phyloP scores from a whole-genome alignment of 2,797 vertebrate species.

The Phalanger gymnotis region DNA sequence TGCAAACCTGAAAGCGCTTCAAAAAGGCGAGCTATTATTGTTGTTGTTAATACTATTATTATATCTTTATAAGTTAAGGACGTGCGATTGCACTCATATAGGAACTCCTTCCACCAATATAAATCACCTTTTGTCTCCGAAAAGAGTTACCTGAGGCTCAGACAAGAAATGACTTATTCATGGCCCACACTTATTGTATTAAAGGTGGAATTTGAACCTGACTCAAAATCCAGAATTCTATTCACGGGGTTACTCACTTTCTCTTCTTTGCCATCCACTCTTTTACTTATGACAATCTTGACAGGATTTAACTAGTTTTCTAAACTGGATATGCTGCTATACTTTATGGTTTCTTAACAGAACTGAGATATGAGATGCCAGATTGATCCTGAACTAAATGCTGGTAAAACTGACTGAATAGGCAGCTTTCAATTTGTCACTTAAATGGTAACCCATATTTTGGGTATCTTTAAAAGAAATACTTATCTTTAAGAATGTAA shows the following conservation, averaged over 20 bases:
- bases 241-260: not conserved
- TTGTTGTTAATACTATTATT: not conserved
- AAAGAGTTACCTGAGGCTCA: not conserved
- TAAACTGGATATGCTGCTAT: constrained; percentile 28
- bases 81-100: not conserved
- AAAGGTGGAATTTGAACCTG: not conserved
- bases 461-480: constrained; percentile 4
- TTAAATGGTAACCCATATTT: constrained; percentile 46
- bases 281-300: not conserved
- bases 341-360: constrained; percentile 16
- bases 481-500: not conserved
- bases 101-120: not conserved
- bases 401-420: constrained; percentile 1
- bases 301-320: not conserved
- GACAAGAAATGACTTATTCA: not conserved
- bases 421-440: not conserved
- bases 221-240: not conserved
- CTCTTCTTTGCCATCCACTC: not conserved
- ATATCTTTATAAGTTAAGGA: not conserved
- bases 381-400: constrained; percentile 48
- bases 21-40: not conserved
- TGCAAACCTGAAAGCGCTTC: not conserved
- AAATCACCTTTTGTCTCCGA: not conserved
- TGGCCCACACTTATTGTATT: not conserved
- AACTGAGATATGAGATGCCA: constrained; percentile 40